Evolutionary conservation across 2,888 invertebrate species (phyloP).

Genomic region (Dyspetes luteomarginatus): DNA sequence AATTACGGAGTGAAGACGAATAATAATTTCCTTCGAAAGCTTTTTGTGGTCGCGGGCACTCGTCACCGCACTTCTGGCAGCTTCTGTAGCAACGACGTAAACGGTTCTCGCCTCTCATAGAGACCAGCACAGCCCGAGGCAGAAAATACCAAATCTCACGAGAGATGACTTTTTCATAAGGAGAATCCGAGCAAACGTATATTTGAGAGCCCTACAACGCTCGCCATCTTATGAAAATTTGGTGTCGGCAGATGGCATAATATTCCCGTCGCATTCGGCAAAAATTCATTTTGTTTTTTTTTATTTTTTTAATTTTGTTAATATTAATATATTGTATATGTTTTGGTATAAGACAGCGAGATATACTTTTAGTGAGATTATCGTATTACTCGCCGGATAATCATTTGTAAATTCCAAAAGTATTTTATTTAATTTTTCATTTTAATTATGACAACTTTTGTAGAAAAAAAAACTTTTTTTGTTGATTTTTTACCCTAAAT

Average conservation of each 20-base stretch:
- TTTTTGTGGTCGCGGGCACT: constrained; percentile 45
- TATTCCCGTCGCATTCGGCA: constrained; percentile 48
- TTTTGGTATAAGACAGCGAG: too few species aligned
- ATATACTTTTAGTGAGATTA: too few species aligned
- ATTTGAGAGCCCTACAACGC: constrained; percentile 55
- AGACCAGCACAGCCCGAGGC: neutral
- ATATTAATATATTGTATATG: too few species aligned
- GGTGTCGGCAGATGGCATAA: constrained; percentile 47
- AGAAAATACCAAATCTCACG: constrained; percentile 13
- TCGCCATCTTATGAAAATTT: constrained; percentile 58
- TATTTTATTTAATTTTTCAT: too few species aligned
- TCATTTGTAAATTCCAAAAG: too few species aligned
- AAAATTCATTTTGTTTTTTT: constrained; percentile 42
- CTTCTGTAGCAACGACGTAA: neutral
- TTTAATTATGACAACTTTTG: too few species aligned
- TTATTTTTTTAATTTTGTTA: neutral
- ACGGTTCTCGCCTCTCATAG: neutral
- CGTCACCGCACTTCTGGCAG: constrained; percentile 15
- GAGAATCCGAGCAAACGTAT: constrained; percentile 47
- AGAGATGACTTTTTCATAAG: constrained; percentile 55
- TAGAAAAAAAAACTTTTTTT: too few species aligned
- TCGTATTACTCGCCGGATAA: too few species aligned
- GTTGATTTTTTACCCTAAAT: too few species aligned
- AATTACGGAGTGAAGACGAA: constrained; percentile 25
- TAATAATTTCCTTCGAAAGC: constrained; percentile 56